Conservation (phyloP, 1,140 invertebrate genomes). For the Zelostemma sp. region DNA sequence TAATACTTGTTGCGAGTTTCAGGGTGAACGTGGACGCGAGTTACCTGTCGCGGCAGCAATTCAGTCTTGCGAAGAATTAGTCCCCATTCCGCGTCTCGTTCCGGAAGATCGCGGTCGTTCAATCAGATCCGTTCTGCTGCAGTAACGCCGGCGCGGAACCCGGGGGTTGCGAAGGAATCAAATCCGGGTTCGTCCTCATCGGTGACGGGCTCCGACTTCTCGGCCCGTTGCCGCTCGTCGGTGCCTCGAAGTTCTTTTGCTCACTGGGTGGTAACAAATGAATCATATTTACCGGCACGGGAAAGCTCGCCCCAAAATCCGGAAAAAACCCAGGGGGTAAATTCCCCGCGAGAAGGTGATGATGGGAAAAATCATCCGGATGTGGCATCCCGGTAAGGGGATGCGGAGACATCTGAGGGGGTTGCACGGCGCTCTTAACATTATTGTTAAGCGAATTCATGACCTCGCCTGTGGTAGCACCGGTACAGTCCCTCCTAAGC, state of each 20-base stretch:
- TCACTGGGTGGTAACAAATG: slow-evolving; percentile 83
- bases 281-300: slow-evolving; percentile 86
- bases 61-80: slow-evolving; percentile 52
- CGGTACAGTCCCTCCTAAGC: slow-evolving; percentile 87
- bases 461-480: slow-evolving; percentile 75
- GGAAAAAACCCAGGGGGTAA: slow-evolving; percentile 80
- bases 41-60: slow-evolving; percentile 46
- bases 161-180: slow-evolving; percentile 52
- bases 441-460: slow-evolving; percentile 79
- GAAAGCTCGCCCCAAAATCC: slow-evolving; percentile 82
- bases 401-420: slow-evolving; percentile 68
- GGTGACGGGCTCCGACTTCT: slow-evolving; percentile 58
- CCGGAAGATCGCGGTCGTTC: slow-evolving; percentile 16
- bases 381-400: slow-evolving; percentile 49
- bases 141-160: slow-evolving; percentile 63
- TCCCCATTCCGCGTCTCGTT: slow-evolving; percentile 5
- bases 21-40: slow-evolving; percentile 43
- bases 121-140: slow-evolving; percentile 66
- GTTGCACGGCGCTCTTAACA: slow-evolving; percentile 74
- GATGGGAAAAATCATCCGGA: slow-evolving; percentile 69
- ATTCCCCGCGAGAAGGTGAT: slow-evolving; percentile 75
- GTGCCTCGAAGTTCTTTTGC: slow-evolving; percentile 69
- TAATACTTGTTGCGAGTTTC: slow-evolving; percentile 1
- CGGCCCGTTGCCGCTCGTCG: slow-evolving; percentile 34
- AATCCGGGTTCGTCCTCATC: slow-evolving; percentile 51